These are phyloP conservation scores for Menura novaehollandiae DNA, from an alignment of 2,113 vertebrate genomes.

Conservation along the genomic window DNA sequence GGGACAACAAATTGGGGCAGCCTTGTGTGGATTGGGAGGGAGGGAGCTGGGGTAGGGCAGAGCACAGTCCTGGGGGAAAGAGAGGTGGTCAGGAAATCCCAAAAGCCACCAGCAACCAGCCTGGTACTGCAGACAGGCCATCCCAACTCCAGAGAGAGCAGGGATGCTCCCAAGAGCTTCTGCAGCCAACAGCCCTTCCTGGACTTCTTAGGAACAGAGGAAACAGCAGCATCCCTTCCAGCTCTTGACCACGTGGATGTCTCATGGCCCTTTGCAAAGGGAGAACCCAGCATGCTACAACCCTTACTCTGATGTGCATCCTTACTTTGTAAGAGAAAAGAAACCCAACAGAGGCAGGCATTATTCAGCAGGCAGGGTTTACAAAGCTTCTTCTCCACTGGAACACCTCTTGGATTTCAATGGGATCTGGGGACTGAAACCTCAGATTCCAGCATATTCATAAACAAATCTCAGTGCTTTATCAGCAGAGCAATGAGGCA, in stretches of 20 bases:
- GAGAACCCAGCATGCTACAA: neutral
- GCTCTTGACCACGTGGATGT: neutral
- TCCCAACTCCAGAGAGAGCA: neutral
- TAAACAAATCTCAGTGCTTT: neutral
- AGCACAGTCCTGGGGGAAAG: neutral
- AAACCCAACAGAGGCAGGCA: neutral
- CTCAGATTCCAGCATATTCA: neutral
- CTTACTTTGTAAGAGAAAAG: rapidly evolving
- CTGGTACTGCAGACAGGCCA: neutral
- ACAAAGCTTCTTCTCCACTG: neutral
- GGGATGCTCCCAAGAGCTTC: neutral
- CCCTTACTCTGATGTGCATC: neutral
- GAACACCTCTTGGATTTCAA: neutral
- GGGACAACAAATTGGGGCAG: neutral
- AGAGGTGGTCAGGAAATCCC: neutral
- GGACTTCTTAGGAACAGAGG: neutral
- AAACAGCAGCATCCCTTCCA: neutral
- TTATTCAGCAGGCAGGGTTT: neutral
- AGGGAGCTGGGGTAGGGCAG: neutral
- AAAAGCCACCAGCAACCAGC: neutral
- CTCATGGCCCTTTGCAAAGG: neutral
- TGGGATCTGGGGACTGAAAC: neutral
- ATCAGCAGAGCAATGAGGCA: neutral
- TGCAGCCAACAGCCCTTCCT: neutral
- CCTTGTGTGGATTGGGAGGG: neutral